Conservation (phyloP, 2,797 vertebrate genomes). For the Epinephelus coioides region DNA sequence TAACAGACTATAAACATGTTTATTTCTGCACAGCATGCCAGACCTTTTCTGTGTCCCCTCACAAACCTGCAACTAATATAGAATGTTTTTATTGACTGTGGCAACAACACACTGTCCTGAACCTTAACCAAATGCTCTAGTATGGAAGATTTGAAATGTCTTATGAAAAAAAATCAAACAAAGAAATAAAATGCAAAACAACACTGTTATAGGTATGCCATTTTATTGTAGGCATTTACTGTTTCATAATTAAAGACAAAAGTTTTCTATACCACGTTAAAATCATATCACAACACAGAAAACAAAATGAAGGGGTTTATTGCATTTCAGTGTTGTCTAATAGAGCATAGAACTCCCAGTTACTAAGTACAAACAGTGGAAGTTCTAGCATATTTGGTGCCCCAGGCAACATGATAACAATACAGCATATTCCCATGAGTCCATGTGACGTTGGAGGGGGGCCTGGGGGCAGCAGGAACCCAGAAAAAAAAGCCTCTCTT, state of each 20-base stretch:
- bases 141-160: background rate
- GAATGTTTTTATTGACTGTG: background rate
- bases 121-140: background rate
- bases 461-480: too few relatives aligned
- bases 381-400: too few relatives aligned
- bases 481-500: too few relatives aligned
- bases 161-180: background rate
- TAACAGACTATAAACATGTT: too few relatives aligned
- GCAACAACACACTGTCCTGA: background rate
- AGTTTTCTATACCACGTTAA: background rate
- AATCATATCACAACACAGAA: background rate
- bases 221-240: background rate
- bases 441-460: too few relatives aligned
- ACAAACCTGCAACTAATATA: too few relatives aligned
- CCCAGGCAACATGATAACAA: too few relatives aligned
- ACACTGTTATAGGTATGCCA: background rate
- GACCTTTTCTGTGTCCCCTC: background rate
- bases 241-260: background rate
- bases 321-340: background rate
- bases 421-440: too few relatives aligned
- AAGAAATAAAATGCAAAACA: too few relatives aligned
- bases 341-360: background rate
- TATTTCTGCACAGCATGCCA: background rate
- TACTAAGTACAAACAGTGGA: too few relatives aligned
- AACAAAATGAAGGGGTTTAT: too few relatives aligned